These are phyloP conservation scores for Eurystomus glaucurus DNA, from an alignment of 2,797 vertebrate species.

Conservation along the genomic window DNA sequence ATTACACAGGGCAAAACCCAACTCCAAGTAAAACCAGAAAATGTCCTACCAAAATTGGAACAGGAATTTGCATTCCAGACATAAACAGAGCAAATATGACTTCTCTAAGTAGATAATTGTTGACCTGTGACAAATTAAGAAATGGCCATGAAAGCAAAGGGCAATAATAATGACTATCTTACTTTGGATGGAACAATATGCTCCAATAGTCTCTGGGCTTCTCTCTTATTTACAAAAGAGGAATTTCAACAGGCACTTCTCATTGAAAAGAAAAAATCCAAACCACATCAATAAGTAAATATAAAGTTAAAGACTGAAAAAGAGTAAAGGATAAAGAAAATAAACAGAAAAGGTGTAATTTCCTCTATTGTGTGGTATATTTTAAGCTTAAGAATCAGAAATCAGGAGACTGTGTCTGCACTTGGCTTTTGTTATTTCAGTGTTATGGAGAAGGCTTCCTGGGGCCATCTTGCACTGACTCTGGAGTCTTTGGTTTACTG, in stretches of 20 bases:
- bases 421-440: not conserved
- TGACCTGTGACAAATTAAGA: not conserved
- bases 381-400: not conserved
- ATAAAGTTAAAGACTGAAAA: not conserved
- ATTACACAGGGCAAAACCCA: not conserved
- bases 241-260: not conserved
- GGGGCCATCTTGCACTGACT: not conserved
- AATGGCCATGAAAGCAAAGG: not conserved
- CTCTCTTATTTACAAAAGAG: not conserved
- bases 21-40: not conserved
- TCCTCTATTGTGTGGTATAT: not conserved
- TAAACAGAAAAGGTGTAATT: not conserved
- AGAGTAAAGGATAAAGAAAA: not conserved
- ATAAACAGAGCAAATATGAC: not conserved
- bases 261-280: not conserved
- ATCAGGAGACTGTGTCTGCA: not conserved
- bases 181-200: not conserved
- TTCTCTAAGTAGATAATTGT: not conserved
- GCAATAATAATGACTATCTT: not conserved
- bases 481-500: not conserved
- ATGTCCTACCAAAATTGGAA: not conserved
- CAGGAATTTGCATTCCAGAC: not conserved
- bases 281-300: not conserved
- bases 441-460: not conserved
- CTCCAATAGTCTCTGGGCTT: not conserved